Percentiles rank a stretch among this genome's conserved stretches.
phyloP scores from a whole-genome alignment of 2,888 invertebrate species.

The Rhagonycha lutea region DNA sequence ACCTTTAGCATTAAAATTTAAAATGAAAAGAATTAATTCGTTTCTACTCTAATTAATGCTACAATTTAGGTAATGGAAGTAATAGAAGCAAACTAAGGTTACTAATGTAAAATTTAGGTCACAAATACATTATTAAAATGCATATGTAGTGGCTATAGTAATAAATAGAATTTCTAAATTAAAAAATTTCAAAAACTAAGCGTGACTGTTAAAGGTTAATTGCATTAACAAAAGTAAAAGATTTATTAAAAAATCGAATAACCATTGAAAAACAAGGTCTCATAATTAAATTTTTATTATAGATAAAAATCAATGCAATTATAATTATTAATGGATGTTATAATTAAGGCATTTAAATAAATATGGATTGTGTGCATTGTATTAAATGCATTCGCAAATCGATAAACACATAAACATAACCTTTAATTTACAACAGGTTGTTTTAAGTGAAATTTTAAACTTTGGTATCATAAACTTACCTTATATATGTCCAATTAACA shows the following conservation, averaged over 20 bases:
- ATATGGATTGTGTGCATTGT: not conserved
- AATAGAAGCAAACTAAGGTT: not conserved
- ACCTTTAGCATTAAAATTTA: not conserved
- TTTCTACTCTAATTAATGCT: not conserved
- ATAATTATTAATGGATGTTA: not conserved
- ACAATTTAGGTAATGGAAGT: not conserved
- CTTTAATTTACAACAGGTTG: constrained; percentile 26
- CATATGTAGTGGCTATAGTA: not conserved
- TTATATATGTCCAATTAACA: not conserved
- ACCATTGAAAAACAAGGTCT: not conserved
- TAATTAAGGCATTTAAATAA: not conserved
- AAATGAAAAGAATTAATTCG: not conserved
- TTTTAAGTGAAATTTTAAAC: not conserved
- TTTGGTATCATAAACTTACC: not conserved
- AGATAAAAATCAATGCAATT: not conserved
- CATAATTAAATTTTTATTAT: not conserved
- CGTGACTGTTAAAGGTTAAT: not conserved
- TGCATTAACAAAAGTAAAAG: not conserved
- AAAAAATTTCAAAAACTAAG: not conserved
- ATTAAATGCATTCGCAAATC: constrained; percentile 12
- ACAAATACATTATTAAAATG: not conserved
- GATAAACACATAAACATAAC: constrained; percentile 27
- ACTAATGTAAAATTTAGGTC: not conserved
- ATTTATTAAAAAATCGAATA: not conserved
- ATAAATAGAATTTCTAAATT: not conserved